A percentile compares a stretch with the other conserved stretches of the same genome.
Conservation (phyloP, 2,797 vertebrate genomes). For the Linurgus olivaceus region DNA sequence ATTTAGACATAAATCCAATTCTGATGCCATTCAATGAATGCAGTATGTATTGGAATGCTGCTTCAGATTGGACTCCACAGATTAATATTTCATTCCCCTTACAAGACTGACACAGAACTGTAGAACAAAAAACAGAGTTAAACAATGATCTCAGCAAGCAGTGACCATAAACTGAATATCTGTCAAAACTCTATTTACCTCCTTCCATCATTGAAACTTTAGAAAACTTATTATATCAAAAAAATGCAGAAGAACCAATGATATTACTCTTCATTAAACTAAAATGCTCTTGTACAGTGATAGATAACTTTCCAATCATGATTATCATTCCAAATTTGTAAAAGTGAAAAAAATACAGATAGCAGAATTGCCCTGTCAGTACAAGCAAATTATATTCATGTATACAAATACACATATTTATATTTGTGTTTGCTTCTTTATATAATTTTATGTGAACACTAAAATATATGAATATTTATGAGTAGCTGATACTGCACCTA, state of each 20-base stretch:
- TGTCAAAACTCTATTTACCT: neutral
- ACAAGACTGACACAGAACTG: neutral
- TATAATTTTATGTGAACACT: neutral
- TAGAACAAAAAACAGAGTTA: neutral
- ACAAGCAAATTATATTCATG: neutral
- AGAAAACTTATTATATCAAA: neutral
- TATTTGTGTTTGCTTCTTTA: neutral
- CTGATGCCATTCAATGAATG: neutral
- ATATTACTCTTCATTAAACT: neutral
- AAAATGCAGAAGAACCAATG: neutral
- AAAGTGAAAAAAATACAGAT: neutral
- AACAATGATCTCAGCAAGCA: neutral
- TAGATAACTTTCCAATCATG: neutral
- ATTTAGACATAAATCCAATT: neutral
- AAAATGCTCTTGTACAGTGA: neutral
- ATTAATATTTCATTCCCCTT: neutral
- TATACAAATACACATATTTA: neutral
- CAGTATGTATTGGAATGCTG: neutral
- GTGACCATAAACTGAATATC: neutral
- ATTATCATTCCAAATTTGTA: neutral
- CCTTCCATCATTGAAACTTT: neutral
- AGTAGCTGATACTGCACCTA: neutral
- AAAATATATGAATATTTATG: conserved; percentile 4
- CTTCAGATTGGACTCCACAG: neutral
- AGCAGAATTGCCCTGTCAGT: neutral